Evolutionary conservation across 1,140 invertebrate genomes (phyloP).

Genomic region (Carcinoscorpius rotundicauda): DNA sequence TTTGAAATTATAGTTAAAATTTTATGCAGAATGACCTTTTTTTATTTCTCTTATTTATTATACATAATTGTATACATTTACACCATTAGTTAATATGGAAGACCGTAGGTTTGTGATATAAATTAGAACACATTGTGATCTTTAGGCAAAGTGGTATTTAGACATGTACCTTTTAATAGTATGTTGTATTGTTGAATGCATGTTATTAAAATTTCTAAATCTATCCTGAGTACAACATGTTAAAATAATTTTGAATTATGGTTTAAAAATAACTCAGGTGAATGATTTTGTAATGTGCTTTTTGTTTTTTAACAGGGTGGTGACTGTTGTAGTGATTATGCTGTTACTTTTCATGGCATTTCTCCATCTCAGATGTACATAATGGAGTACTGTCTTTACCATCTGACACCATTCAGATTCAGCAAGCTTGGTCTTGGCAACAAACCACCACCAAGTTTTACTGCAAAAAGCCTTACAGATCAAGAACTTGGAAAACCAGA

Average conservation of each 20-base stretch:
- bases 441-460: neutral
- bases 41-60: no score
- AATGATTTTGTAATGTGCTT: conserved; percentile 11
- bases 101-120: no score
- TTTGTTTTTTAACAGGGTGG: conserved; percentile 29
- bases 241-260: neutral
- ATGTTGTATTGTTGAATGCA: no score
- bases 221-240: neutral
- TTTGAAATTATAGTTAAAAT: no score
- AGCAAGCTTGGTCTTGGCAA: conserved; percentile 19
- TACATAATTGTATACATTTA: no score
- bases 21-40: no score
- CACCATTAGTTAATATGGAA: no score
- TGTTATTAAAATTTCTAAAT: neutral
- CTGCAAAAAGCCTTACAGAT: no score
- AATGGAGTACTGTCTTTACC: conserved; percentile 24
- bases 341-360: conserved; percentile 38
- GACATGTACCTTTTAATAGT: no score
- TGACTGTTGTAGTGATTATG: conserved; percentile 37
- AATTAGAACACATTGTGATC: no score
- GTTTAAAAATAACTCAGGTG: neutral
- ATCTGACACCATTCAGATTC: conserved; percentile 19
- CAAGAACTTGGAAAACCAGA: no score
- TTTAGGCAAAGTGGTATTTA: no score
- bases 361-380: conserved; percentile 32